Evolutionary conservation across 2,888 invertebrate genomes (phyloP), one percentile per base, ranked within the genome.

Genomic region (Dascillus cervinus): DNA sequence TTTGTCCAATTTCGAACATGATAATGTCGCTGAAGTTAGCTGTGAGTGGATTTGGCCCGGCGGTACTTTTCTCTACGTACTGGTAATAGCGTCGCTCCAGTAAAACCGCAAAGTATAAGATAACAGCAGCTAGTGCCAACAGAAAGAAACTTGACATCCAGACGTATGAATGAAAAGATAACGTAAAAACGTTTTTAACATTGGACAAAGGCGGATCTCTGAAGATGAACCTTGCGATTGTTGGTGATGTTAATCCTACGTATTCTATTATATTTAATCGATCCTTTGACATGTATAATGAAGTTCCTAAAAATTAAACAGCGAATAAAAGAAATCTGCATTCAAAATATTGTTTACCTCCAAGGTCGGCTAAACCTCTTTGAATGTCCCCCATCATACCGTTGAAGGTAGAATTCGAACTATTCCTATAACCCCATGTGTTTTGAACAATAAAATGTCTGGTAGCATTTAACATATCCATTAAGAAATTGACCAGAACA

Each of bases 161-260:
- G 1, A 82, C 81, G 0, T 65, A 61, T 0, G 60, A 64, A 2
- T 72, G 69, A 56, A 82, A 82, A 0, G 82, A 79, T 2, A 80
- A 55, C 0, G 71, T 63, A 57, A 79, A 82, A 46, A 82, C 74
- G 45, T 82, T 82, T 26, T 72, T 69, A 3, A 80, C 68, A 31
- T 73, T 70, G 0, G 81, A 75, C 0, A 80, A 64, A 0, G 79
- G 73, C 0, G 82, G 81, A 38, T 76, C 74, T 1, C 77, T 68
- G 60, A 81, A 81, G 11, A 82, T 67, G 48, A 82, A 77, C 13
- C 68, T 66, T 1, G 73, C 68, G 0, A 64, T 63, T 0, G 74
- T 72, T 5, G 67, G 62, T 0, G 71, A 69, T 0, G 72, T 71
- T 64, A 72, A 67, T 3, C 72, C 70, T 4, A 75, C 64, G 52